phyloP scores from a whole-genome alignment of 2,888 invertebrate genomes.

The Leptopilina drosophilae region DNA sequence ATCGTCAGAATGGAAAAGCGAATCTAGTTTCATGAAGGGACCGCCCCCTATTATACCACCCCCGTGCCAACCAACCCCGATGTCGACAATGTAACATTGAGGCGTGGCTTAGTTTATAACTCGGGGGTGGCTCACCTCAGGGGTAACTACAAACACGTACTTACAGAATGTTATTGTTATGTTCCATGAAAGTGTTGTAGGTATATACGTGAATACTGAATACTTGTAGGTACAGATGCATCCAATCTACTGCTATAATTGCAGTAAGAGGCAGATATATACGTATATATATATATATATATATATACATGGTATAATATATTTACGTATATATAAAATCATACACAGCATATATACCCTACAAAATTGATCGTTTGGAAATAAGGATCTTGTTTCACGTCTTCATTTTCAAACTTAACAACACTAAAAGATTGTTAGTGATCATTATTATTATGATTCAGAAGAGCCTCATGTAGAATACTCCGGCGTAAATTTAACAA shows the following conservation, averaged over 20 bases:
- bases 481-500: too few relatives aligned
- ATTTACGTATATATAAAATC: not conserved
- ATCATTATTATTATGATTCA: too few relatives aligned
- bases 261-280: conserved; percentile 1
- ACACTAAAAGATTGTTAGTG: too few relatives aligned
- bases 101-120: conserved; percentile 63
- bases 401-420: too few relatives aligned
- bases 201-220: conserved; percentile 8
- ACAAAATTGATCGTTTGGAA: not conserved
- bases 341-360: too few relatives aligned
- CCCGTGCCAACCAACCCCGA: conserved; percentile 66
- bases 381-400: not conserved
- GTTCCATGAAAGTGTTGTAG: conserved; percentile 51
- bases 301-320: not conserved
- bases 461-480: too few relatives aligned
- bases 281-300: not conserved
- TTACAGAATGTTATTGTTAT: conserved; percentile 72
- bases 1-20: conserved; percentile 47
- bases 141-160: conserved; percentile 77
- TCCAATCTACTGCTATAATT: conserved; percentile 23
- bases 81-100: conserved; percentile 60
- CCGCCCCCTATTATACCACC: conserved; percentile 72
- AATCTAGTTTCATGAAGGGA: conserved; percentile 56
- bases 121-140: conserved; percentile 73
- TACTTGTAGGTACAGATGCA: not conserved